phyloP scores from a whole-genome alignment of 2,888 invertebrate genomes.

The Hirudinaria manillensis region DNA sequence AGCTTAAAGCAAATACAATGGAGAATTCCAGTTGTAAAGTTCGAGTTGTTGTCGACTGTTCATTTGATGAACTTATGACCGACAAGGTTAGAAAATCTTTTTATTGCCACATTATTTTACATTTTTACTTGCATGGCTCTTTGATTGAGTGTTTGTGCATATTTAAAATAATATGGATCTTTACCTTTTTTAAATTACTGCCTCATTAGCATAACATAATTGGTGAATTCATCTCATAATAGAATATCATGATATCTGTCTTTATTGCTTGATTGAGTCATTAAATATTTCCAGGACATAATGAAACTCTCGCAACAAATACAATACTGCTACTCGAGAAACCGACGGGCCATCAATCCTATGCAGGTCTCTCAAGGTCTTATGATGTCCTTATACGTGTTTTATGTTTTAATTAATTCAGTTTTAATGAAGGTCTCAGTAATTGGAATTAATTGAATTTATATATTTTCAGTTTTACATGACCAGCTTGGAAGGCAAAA shows the following conservation, averaged over 20 bases:
- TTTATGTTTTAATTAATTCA: background rate
- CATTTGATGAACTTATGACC: constrained; percentile 84
- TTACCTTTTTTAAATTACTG: no score
- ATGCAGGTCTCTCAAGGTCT: constrained; percentile 54
- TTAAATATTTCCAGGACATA: constrained; percentile 61
- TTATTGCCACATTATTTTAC: background rate
- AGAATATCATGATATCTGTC: no score
- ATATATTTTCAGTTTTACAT: constrained; percentile 65
- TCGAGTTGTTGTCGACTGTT: constrained; percentile 76
- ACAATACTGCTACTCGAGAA: constrained; percentile 80
- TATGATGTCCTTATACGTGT: constrained; percentile 4
- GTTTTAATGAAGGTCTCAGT: background rate
- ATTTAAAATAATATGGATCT: no score
- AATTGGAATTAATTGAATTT: constrained; percentile 5
- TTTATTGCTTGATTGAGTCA: background rate
- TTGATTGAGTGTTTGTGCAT: no score
- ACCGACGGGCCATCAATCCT: constrained; percentile 73
- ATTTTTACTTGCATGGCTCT: background rate
- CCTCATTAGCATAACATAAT: no score
- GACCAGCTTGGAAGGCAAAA: constrained; percentile 71
- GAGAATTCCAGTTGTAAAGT: constrained; percentile 64
- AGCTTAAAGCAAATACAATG: constrained; percentile 65
- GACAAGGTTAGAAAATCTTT: constrained; percentile 59
- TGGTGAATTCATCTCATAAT: no score
- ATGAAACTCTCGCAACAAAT: constrained; percentile 82